A percentile compares a stretch with the other conserved stretches of the same genome.
phyloP scores from a whole-genome alignment of 2,113 vertebrate genomes.

The Carassius carassius region DNA sequence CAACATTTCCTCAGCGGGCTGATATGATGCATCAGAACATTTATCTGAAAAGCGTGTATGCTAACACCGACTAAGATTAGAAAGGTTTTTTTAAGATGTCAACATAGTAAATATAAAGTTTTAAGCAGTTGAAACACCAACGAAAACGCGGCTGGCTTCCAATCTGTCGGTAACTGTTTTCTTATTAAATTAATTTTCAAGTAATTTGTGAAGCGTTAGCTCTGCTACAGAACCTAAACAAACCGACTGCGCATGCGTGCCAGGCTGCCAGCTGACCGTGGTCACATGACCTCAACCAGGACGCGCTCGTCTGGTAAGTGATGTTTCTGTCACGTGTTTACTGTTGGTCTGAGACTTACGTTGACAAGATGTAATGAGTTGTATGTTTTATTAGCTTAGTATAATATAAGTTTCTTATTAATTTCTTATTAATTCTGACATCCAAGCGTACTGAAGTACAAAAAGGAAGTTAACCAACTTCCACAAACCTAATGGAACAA shows the following conservation, averaged over 20 bases:
- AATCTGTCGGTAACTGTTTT: not conserved
- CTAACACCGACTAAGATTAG: not conserved
- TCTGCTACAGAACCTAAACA: not conserved
- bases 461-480: not conserved
- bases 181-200: not conserved
- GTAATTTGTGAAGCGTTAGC: not conserved
- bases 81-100: not conserved
- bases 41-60: not conserved
- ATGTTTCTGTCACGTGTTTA: not conserved
- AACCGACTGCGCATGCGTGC: conserved; percentile 17
- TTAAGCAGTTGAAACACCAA: not conserved
- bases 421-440: not conserved
- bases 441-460: not conserved
- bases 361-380: not conserved
- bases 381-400: not conserved
- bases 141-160: not conserved
- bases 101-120: not conserved
- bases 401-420: too few species aligned
- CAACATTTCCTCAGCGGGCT: not conserved
- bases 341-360: not conserved
- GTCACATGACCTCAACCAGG: conserved; percentile 42
- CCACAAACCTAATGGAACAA: not conserved
- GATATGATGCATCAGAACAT: not conserved
- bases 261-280: not conserved
- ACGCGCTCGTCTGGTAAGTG: conserved; percentile 51